Conservation (phyloP, 2,888 invertebrate genomes). For the Neoitamus cyanurus region DNA sequence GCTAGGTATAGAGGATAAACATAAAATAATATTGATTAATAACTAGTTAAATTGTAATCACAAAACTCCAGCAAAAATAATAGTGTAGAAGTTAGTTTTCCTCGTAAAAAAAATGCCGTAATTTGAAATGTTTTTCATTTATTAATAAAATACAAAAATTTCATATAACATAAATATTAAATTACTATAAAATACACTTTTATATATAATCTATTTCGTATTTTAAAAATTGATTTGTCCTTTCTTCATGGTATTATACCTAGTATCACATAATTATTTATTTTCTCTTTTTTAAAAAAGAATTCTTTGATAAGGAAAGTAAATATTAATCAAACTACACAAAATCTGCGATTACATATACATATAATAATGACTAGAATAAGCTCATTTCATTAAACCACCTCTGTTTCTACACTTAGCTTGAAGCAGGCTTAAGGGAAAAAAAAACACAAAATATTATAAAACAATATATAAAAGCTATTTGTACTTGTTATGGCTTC, state of each 20-base stretch:
- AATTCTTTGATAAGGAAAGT: not conserved
- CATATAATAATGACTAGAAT: constrained; percentile 14
- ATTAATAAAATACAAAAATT: constrained; percentile 29
- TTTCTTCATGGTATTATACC: not conserved
- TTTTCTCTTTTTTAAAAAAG: constrained; percentile 8
- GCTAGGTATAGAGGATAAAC: too few species aligned
- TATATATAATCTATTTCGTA: constrained; percentile 19
- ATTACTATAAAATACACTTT: constrained; percentile 23
- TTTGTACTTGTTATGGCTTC: constrained; percentile 23
- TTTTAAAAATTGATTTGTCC: not conserved
- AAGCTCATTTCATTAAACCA: not conserved
- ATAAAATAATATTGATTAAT: too few species aligned
- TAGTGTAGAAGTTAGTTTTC: too few species aligned
- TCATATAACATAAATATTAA: constrained; percentile 15
- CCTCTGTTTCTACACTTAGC: not conserved
- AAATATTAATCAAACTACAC: not conserved
- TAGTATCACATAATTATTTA: constrained; percentile 23
- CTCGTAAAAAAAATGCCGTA: not conserved
- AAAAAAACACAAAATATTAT: not conserved
- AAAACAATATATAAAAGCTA: constrained; percentile 23
- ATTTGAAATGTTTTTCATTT: constrained; percentile 8
- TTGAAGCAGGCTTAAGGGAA: not conserved
- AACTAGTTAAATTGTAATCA: too few species aligned
- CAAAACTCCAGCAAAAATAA: too few species aligned
- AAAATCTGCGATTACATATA: constrained; percentile 33